Conservation (phyloP, 2,113 vertebrate genomes). For the Bufo gargarizans region DNA sequence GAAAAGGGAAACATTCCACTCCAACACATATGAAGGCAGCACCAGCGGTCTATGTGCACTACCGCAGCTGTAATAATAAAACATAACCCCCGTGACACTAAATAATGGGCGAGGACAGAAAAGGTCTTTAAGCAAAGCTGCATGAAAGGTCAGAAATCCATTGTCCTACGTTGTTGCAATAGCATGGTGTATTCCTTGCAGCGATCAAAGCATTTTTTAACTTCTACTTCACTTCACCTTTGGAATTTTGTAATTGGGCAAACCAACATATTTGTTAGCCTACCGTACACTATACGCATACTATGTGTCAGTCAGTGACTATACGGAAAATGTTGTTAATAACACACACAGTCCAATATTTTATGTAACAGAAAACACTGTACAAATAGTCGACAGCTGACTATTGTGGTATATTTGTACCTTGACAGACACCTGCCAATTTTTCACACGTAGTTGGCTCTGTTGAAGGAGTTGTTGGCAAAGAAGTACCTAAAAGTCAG, state of each 20-base stretch:
- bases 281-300: too few relatives aligned
- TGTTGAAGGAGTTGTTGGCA: conserved; percentile 71
- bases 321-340: neutral
- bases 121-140: conserved; percentile 15
- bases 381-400: neutral
- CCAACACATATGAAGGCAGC: neutral
- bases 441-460: conserved; percentile 79
- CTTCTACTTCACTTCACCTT: neutral
- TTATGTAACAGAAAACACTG: neutral
- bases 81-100: conserved; percentile 20
- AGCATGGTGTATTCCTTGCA: neutral
- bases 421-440: conserved; percentile 85
- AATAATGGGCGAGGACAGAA: conserved; percentile 31
- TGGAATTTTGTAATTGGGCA: neutral
- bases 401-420: conserved; percentile 71
- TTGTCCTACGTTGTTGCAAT: conserved; percentile 7
- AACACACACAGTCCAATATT: neutral
- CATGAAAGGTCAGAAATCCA: conserved; percentile 25
- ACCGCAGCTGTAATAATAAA: conserved; percentile 43
- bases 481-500: conserved; percentile 78
- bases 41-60: neutral
- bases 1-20: conserved; percentile 27
- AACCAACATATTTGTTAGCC: conserved; percentile 1
- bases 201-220: conserved; percentile 25
- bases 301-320: too few relatives aligned